phyloP scores from a whole-genome alignment of 1,140 invertebrate species.

The Platyscapa corneri region DNA sequence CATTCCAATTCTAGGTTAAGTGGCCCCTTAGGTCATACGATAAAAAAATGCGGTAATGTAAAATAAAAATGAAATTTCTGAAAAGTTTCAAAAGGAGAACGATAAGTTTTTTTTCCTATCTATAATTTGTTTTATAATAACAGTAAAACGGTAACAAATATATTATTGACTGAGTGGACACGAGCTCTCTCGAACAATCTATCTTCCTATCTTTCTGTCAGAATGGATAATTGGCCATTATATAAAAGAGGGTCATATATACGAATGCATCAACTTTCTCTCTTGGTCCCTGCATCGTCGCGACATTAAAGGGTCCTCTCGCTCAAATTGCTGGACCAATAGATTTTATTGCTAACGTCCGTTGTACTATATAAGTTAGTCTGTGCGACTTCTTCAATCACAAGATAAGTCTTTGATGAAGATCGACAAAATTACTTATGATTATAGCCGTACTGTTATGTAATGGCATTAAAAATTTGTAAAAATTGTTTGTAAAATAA shows the following conservation, averaged over 20 bases:
- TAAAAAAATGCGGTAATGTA: not conserved
- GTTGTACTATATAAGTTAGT: conserved; percentile 50
- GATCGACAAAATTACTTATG: not conserved
- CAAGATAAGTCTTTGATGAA: conserved; percentile 1
- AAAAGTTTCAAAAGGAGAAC: not conserved
- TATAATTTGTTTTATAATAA: not conserved
- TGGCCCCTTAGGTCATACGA: not conserved
- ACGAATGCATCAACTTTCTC: conserved; percentile 53
- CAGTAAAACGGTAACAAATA: conserved; percentile 17
- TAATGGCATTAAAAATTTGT: not conserved
- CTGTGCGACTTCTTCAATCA: conserved; percentile 5
- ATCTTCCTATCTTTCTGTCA: not conserved
- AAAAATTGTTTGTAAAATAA: no score
- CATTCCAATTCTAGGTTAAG: not conserved
- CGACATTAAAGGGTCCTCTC: conserved; percentile 17
- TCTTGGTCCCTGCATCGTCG: conserved; percentile 49
- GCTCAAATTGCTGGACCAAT: conserved; percentile 66
- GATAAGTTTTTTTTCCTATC: not conserved
- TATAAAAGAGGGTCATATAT: conserved; percentile 55
- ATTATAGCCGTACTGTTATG: not conserved
- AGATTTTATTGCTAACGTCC: conserved; percentile 68
- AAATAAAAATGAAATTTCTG: not conserved
- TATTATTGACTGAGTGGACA: conserved; percentile 65
- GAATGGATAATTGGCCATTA: conserved; percentile 66
- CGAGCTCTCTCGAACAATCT: conserved; percentile 49